phyloP scores from a whole-genome alignment of 2,797 vertebrate species.

The Rhadinocentrus ornatus region DNA sequence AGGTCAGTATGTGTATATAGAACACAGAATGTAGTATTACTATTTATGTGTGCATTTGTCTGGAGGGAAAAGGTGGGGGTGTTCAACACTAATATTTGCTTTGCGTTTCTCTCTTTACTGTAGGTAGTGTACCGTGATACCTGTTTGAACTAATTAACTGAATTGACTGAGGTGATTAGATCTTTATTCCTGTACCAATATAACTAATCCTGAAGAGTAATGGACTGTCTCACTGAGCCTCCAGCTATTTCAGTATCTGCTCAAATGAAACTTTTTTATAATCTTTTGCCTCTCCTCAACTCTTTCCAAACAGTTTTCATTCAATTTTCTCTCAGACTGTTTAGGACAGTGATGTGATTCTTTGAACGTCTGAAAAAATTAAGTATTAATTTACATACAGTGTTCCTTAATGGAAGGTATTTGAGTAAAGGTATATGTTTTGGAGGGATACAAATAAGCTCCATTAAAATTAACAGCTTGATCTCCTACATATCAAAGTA shows the following conservation, averaged over 20 bases:
- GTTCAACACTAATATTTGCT: conserved; percentile 43
- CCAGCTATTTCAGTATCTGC: conserved; percentile 22
- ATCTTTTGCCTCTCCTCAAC: not conserved
- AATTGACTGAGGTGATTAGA: conserved; percentile 41
- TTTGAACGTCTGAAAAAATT: not conserved
- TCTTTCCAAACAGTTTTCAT: not conserved
- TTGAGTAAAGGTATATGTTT: not conserved
- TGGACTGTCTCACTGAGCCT: conserved; percentile 51
- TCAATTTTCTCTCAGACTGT: not conserved
- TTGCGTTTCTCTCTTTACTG: conserved; percentile 33
- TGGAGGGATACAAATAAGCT: too few relatives aligned
- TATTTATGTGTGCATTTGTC: conserved; percentile 19
- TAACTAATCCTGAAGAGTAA: conserved; percentile 45
- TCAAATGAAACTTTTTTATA: not conserved
- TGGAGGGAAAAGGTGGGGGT: not conserved
- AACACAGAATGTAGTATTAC: not conserved
- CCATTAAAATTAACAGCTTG: too few relatives aligned
- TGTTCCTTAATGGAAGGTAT: not conserved
- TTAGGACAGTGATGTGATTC: not conserved
- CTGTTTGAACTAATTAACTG: conserved; percentile 62
- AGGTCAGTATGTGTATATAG: not conserved
- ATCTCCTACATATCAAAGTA: too few relatives aligned
- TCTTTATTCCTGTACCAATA: conserved; percentile 56
- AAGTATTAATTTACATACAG: too few relatives aligned
- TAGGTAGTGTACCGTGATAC: conserved; percentile 33